Percentiles rank a stretch among this genome's conserved stretches.
phyloP scores from a whole-genome alignment of 1,140 invertebrate genomes.

The Leptonema lineaticorne region DNA sequence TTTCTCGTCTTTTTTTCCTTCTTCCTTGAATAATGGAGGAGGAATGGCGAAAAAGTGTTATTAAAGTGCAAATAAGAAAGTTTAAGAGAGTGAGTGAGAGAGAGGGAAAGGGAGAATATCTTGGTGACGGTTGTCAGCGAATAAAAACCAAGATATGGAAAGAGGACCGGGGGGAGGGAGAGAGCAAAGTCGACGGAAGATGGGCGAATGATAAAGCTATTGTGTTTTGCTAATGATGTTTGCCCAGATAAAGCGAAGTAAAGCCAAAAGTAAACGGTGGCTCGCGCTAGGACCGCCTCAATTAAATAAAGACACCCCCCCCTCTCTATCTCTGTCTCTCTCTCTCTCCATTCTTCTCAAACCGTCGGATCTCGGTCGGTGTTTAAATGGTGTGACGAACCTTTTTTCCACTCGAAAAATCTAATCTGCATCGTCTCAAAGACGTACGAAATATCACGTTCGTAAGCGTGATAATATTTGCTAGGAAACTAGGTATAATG shows the following conservation, averaged over 20 bases:
- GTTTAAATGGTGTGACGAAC: not conserved
- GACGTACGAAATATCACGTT: too few species aligned
- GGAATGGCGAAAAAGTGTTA: slow-evolving; percentile 28
- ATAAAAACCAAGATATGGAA: slow-evolving; percentile 17
- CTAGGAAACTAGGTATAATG: too few species aligned
- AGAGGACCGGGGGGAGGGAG: slow-evolving; percentile 9
- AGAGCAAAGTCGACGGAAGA: too few species aligned
- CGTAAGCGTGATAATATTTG: too few species aligned
- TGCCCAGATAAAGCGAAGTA: slow-evolving; percentile 39
- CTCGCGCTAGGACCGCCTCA: slow-evolving; percentile 22
- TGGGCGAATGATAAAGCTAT: slow-evolving; percentile 41
- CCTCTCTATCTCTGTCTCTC: not conserved
- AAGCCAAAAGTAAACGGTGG: slow-evolving; percentile 33
- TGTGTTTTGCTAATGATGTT: slow-evolving; percentile 43
- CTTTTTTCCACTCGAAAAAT: not conserved
- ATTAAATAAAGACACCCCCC: slow-evolving; percentile 40
- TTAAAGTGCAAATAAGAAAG: slow-evolving; percentile 37
- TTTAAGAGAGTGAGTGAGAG: too few species aligned
- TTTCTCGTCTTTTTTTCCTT: too few species aligned
- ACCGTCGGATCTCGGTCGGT: not conserved
- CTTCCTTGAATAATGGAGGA: slow-evolving; percentile 6
- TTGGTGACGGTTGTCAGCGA: slow-evolving; percentile 13
- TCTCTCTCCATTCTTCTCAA: too few species aligned
- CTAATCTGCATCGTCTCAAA: not conserved
- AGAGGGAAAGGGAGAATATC: not conserved